Evolutionary conservation across 2,797 vertebrate genomes (phyloP), one percentile per base, ranked within the genome.

Genomic region (Sorex maritimensis): DNA sequence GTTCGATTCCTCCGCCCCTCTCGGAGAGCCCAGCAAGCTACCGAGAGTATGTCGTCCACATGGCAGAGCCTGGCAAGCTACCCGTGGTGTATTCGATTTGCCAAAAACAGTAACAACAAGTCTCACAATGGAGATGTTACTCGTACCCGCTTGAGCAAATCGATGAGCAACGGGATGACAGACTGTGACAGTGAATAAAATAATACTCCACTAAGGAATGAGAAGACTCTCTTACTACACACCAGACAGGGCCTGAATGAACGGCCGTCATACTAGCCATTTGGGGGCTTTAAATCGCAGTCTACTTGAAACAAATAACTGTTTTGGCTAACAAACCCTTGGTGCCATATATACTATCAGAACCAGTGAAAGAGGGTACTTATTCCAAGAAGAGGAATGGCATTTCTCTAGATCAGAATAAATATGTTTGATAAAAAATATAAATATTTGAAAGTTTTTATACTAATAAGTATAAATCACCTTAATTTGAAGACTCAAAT

Each of bases 401-500:
- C 21, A 72, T 3, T 44, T 55, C 58, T 88, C 41, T 23, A 1
- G 30, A 61, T 68, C 24, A 69, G 52, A 87, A 81, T 23, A 79
- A 28, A 4, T 13, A 65, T 49, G 28, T 58, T 44, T 28, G 21
- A 67, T 79, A 90, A 26, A 52, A 77, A 94, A 90, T 81, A 77
- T 63, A 77, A 80, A 5, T 28, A 74, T 41, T 86, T 24, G 4
- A 65, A 81, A 86, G 8, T n/a, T 44, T 81, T 72, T 41, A 71
- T 14, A n/a, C 61, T 49, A 41, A 2, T 69, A 65, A 75, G 5
- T 30, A 69, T 65, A 92, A 84, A 67, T 41, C 19, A 69, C 19
- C 34, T 81, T 73, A 10, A 82, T 21, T 21, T n/a, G 30, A 92
- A 83, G 24, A 85, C 58, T 81, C 19, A 30, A 65, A 61, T 41